These are phyloP conservation scores for Orussus abietinus DNA, from an alignment of 1,140 invertebrate species.

Conservation along the genomic window DNA sequence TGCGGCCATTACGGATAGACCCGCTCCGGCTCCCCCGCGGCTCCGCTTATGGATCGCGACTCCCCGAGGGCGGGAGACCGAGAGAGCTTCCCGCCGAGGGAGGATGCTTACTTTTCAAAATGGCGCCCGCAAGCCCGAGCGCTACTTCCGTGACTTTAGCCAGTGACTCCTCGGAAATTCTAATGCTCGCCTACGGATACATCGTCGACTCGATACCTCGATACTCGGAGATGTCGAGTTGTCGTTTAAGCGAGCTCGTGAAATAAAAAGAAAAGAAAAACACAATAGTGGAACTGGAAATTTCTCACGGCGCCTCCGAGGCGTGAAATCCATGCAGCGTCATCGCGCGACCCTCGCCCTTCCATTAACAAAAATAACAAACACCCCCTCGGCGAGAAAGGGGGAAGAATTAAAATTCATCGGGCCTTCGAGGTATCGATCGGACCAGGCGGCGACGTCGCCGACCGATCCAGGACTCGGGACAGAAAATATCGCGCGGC, in stretches of 20 bases:
- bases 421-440: constrained; percentile 6
- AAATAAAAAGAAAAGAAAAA: constrained; percentile 1
- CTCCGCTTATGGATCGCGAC: no score
- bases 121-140: no score
- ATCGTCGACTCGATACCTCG: background rate
- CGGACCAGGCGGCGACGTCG: no score
- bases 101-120: no score
- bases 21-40: no score
- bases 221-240: background rate
- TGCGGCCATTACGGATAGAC: constrained; percentile 50
- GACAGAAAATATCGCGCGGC: no score
- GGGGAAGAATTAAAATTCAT: constrained; percentile 31
- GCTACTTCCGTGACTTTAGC: no score
- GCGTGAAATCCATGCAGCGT: background rate
- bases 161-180: no score
- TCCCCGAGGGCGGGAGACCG: no score
- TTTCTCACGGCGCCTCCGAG: background rate
- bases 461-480: no score
- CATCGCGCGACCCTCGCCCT: constrained; percentile 16
- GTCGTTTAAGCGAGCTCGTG: background rate
- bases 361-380: constrained; percentile 28
- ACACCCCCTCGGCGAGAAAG: constrained; percentile 18
- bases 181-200: no score
- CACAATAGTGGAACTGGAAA: background rate
- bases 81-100: no score